Percentiles rank a stretch among this genome's conserved stretches.
Conservation (phyloP, 2,113 vertebrate species). For the Leptobrachium leishanense region DNA sequence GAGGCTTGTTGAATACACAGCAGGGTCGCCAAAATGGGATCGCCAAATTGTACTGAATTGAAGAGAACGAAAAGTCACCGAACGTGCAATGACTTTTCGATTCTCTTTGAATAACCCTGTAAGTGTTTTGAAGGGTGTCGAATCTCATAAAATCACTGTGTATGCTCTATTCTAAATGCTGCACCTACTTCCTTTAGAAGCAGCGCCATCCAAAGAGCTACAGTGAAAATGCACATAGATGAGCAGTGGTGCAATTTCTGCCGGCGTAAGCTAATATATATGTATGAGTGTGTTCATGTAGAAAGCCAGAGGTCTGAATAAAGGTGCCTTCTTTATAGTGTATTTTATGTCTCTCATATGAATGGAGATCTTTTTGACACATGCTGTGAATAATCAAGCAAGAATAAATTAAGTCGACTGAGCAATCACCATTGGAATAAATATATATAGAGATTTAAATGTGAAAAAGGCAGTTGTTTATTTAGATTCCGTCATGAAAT, state of each 20-base stretch:
- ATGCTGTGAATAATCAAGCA: constrained; percentile 37
- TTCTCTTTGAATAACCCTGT: too few relatives aligned
- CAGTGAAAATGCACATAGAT: too few relatives aligned
- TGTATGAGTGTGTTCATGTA: neutral
- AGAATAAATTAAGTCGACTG: constrained; percentile 37
- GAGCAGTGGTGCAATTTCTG: neutral
- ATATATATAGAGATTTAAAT: constrained; percentile 41
- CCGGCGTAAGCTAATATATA: neutral
- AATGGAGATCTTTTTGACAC: constrained; percentile 43
- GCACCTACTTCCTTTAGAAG: too few relatives aligned
- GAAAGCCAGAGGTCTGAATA: constrained; percentile 1
- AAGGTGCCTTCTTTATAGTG: constrained; percentile 21
- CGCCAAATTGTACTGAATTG: too few relatives aligned
- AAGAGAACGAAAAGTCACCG: too few relatives aligned
- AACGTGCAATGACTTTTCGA: too few relatives aligned
- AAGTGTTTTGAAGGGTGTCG: too few relatives aligned
- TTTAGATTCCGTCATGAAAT: constrained; percentile 37
- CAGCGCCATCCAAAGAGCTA: too few relatives aligned
- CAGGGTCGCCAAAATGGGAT: too few relatives aligned
- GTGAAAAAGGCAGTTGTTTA: constrained; percentile 34
- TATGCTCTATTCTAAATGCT: too few relatives aligned
- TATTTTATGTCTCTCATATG: constrained; percentile 23
- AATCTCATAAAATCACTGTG: too few relatives aligned
- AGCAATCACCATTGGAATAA: constrained; percentile 22
- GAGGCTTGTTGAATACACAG: too few relatives aligned